phyloP scores from a whole-genome alignment of 2,888 invertebrate genomes.

The Ophonus ardosiacus region DNA sequence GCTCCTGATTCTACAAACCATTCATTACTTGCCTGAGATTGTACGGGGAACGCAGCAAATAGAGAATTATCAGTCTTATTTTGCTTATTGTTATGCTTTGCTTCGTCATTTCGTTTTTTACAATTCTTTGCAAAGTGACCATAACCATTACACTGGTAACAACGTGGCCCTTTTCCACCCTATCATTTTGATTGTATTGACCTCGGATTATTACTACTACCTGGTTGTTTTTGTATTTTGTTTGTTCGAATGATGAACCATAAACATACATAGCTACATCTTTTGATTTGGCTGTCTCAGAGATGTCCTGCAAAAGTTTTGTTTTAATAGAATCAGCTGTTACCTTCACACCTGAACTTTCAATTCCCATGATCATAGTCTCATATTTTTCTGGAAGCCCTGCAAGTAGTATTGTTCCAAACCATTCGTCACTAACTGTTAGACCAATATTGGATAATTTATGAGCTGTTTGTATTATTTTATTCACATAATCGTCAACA shows the following conservation, averaged over 20 bases:
- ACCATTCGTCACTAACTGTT: constrained; percentile 35
- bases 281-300: background rate
- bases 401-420: constrained; percentile 12
- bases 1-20: background rate
- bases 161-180: background rate
- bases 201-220: too few relatives aligned
- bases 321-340: background rate
- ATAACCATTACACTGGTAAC: background rate
- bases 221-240: too few relatives aligned
- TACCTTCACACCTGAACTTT: background rate
- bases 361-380: constrained; percentile 6
- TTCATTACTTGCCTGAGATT: background rate
- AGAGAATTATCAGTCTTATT: background rate
- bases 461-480: constrained; percentile 53
- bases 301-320: background rate
- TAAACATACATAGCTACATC: too few relatives aligned
- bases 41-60: too few relatives aligned
- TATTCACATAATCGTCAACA: constrained; percentile 54
- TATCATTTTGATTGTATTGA: background rate
- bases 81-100: background rate
- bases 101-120: background rate
- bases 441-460: constrained; percentile 50
- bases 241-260: too few relatives aligned
- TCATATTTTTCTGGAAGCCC: background rate
- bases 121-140: background rate